These are phyloP conservation scores for Acestrorhynchus altus DNA, from an alignment of 2,797 vertebrate genomes.

Conservation along the genomic window DNA sequence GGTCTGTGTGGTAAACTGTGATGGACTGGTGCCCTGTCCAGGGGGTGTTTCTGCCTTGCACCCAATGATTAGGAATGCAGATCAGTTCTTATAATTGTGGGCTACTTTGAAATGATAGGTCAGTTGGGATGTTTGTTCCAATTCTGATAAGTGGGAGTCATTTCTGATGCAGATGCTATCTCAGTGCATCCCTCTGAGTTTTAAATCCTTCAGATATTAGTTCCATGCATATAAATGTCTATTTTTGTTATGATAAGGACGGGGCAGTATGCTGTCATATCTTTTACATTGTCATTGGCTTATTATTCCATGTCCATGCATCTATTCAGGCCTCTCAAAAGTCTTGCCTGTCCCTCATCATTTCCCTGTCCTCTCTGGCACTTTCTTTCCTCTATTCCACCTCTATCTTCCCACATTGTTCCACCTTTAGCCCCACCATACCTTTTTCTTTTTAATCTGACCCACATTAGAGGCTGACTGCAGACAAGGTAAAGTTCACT, in stretches of 20 bases:
- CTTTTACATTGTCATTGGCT: background rate
- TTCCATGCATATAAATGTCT: background rate
- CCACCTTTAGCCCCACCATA: slow-evolving; percentile 16
- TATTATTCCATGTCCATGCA: background rate
- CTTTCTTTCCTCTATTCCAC: slow-evolving; percentile 51
- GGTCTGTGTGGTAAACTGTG: too few relatives aligned
- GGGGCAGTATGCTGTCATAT: background rate
- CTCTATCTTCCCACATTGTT: slow-evolving; percentile 6
- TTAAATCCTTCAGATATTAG: slow-evolving; percentile 8
- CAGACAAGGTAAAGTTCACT: slow-evolving; percentile 52
- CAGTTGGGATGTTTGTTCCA: background rate
- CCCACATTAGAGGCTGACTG: slow-evolving; percentile 40
- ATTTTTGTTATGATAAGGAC: background rate
- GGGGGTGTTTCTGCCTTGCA: too few relatives aligned
- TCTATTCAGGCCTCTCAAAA: background rate
- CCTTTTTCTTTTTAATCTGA: slow-evolving; percentile 20
- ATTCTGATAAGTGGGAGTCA: background rate
- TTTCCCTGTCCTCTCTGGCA: slow-evolving; percentile 24
- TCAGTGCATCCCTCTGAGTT: background rate
- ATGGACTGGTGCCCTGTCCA: too few relatives aligned
- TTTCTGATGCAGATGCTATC: background rate
- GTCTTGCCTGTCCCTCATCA: slow-evolving; percentile 12
- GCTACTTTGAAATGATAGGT: too few relatives aligned
- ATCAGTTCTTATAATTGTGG: too few relatives aligned
- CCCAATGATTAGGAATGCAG: too few relatives aligned